These are phyloP conservation scores for Clarias platycephalus DNA, from an alignment of 2,797 vertebrate genomes.

Conservation along the genomic window DNA sequence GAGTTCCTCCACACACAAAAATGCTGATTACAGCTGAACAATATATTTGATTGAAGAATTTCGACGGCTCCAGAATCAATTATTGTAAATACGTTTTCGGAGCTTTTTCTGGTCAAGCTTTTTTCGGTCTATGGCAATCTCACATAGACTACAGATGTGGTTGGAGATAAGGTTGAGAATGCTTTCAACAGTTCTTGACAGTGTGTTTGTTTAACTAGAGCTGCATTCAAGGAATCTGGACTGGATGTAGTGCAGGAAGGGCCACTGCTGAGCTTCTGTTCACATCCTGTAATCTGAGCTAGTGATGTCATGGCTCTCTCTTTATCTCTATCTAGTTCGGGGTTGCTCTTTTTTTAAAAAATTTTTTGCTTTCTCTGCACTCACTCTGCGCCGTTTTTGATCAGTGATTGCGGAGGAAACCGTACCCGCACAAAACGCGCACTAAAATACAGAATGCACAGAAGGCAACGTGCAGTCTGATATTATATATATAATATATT, in stretches of 20 bases:
- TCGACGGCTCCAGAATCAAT: background rate
- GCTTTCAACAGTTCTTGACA: background rate
- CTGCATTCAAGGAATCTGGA: slow-evolving; percentile 46
- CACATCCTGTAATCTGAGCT: slow-evolving; percentile 45
- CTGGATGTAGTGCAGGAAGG: slow-evolving; percentile 29
- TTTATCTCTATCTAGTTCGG: background rate
- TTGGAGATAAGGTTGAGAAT: background rate
- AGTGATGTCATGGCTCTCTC: slow-evolving; percentile 49
- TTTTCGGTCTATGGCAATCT: background rate
- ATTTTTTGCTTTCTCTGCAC: slow-evolving; percentile 33
- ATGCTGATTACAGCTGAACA: background rate
- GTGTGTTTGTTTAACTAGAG: slow-evolving; percentile 34
- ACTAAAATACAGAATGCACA: background rate
- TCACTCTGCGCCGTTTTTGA: background rate
- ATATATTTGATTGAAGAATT: background rate
- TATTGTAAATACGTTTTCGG: background rate
- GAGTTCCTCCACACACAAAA: background rate
- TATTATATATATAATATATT: background rate
- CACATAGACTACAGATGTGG: background rate
- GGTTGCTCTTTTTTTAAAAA: slow-evolving; percentile 43
- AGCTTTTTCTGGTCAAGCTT: background rate
- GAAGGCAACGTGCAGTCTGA: background rate
- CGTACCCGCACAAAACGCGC: background rate
- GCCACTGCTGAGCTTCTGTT: slow-evolving; percentile 35
- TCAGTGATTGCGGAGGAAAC: background rate